These are phyloP conservation scores for Bombus difficillimus DNA, from an alignment of 1,140 invertebrate species.

Conservation along the genomic window DNA sequence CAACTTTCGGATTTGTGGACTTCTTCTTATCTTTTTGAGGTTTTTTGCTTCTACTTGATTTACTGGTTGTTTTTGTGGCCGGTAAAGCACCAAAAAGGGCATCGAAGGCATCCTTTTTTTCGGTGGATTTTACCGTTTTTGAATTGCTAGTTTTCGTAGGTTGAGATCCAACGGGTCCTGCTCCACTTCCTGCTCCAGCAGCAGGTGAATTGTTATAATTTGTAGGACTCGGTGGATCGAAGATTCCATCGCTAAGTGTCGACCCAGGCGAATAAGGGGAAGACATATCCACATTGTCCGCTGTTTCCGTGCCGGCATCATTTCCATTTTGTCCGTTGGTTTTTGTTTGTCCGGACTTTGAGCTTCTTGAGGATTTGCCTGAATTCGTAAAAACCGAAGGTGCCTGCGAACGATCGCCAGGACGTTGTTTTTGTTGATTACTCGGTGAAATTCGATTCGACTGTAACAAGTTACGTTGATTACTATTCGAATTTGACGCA, in stretches of 20 bases:
- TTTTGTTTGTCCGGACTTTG: conserved; percentile 67
- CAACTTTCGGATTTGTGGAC: conserved; percentile 85
- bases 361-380: conserved; percentile 15
- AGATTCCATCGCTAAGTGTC: conserved; percentile 92
- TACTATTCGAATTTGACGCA: conserved; percentile 63
- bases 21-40: conserved; percentile 82
- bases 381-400: conserved; percentile 78
- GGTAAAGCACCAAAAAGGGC: conserved; percentile 83
- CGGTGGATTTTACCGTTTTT: conserved; percentile 73
- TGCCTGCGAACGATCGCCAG: conserved; percentile 74
- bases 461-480: conserved; percentile 75
- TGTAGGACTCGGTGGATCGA: conserved; percentile 89
- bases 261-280: conserved; percentile 94
- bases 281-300: conserved; percentile 86
- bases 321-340: conserved; percentile 80
- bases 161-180: conserved; percentile 39
- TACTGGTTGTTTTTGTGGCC: conserved; percentile 61
- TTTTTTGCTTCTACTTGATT: conserved; percentile 76
- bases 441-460: conserved; percentile 81
- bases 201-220: conserved; percentile 78
- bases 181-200: conserved; percentile 2
- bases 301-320: conserved; percentile 73
- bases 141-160: conserved; percentile 67
- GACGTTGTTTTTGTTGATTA: conserved; percentile 75
- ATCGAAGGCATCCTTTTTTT: conserved; percentile 84